Conservation (phyloP, 2,888 invertebrate genomes). For the Resseliella maxima region DNA sequence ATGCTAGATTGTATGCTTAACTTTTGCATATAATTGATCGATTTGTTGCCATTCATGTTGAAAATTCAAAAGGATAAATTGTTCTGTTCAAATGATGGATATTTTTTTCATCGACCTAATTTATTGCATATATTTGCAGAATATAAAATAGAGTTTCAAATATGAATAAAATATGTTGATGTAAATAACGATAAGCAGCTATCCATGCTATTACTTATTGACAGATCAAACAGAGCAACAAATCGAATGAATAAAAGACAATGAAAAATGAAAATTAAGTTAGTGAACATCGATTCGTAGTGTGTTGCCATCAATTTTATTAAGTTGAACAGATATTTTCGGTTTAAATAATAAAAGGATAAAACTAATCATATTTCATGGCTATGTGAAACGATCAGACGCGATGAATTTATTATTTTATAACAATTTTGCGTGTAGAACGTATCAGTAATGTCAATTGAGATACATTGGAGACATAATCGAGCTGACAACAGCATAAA, state of each 20-base stretch:
- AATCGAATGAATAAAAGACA: conserved; percentile 6
- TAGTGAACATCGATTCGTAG: neutral
- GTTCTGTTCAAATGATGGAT: neutral
- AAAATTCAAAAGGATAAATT: neutral
- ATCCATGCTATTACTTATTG: conserved; percentile 1
- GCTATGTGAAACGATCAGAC: conserved; percentile 33
- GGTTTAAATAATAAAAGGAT: neutral
- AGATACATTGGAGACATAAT: conserved; percentile 7
- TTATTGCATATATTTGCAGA: neutral
- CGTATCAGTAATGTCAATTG: conserved; percentile 5
- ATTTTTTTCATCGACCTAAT: neutral
- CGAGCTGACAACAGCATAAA: neutral
- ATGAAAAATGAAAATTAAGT: conserved; percentile 34
- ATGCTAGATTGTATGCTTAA: conserved; percentile 8
- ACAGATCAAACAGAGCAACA: neutral
- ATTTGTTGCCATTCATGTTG: neutral
- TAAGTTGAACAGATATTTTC: neutral
- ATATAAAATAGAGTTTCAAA: neutral
- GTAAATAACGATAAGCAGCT: neutral
- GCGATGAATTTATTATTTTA: conserved; percentile 8
- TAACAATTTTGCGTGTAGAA: neutral
- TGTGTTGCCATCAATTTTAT: neutral
- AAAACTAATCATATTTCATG: conserved; percentile 37
- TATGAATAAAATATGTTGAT: conserved; percentile 27
- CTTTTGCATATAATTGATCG: neutral